phyloP scores from a whole-genome alignment of 1,140 invertebrate genomes.

The Bombus haemorrhoidalis region DNA sequence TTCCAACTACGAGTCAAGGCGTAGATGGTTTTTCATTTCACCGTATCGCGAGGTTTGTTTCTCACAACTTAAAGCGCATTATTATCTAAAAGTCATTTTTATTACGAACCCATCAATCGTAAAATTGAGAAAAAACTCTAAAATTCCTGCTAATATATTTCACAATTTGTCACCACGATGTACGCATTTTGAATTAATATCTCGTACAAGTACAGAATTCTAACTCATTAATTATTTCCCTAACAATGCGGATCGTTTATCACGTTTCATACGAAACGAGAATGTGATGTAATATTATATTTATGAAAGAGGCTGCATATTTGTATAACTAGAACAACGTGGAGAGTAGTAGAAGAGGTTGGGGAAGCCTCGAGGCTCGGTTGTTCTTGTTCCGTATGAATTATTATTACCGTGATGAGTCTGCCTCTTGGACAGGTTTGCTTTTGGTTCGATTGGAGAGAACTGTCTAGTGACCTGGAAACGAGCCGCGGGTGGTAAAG shows the following conservation, averaged over 20 bases:
- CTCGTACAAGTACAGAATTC: not conserved
- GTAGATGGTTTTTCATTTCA: too few species aligned
- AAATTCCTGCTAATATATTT: too few species aligned
- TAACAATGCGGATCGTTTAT: not conserved
- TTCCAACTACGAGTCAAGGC: too few species aligned
- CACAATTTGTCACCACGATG: too few species aligned
- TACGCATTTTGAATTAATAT: not conserved
- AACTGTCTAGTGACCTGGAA: conserved; percentile 36
- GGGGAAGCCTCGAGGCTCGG: not conserved
- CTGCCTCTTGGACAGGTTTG: conserved; percentile 6
- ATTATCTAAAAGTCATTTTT: not conserved
- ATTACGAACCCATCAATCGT: too few species aligned
- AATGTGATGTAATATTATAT: not conserved
- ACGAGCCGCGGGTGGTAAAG: conserved; percentile 1
- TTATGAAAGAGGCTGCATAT: not conserved
- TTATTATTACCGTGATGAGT: conserved; percentile 52
- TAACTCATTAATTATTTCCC: not conserved
- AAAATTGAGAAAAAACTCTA: too few species aligned
- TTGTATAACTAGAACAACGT: not conserved
- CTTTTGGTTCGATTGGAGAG: not conserved
- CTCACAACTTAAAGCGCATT: not conserved
- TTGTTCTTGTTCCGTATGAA: conserved; percentile 13
- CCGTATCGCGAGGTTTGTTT: too few species aligned
- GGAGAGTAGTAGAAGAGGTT: not conserved
- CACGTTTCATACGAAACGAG: not conserved